These are phyloP conservation scores for Noctuana brunneofusca DNA, from an alignment of 2,888 invertebrate species.

Conservation along the genomic window DNA sequence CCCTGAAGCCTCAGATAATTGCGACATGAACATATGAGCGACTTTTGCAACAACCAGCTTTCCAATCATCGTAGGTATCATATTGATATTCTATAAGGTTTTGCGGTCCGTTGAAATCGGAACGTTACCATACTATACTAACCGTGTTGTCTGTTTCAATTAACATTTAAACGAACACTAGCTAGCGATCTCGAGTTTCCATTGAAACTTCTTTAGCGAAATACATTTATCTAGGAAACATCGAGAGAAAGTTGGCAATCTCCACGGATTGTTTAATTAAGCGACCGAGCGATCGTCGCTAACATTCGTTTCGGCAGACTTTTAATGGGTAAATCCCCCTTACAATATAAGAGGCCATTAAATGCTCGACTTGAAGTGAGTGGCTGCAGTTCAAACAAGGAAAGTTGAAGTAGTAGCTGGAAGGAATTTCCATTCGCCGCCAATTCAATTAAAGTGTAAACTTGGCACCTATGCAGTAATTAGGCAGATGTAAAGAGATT, in stretches of 20 bases:
- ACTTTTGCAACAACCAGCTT: constrained; percentile 30
- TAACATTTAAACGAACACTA: constrained; percentile 39
- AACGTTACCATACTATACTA: constrained; percentile 28
- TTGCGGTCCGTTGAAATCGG: constrained; percentile 33
- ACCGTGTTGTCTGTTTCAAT: constrained; percentile 37
- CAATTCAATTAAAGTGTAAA: constrained; percentile 28
- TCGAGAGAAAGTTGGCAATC: constrained; percentile 40
- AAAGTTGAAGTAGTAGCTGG: constrained; percentile 26
- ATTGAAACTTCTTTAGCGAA: constrained; percentile 33
- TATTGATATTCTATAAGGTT: constrained; percentile 33
- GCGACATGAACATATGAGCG: constrained; percentile 27
- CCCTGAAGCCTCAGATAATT: constrained; percentile 22
- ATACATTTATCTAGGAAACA: constrained; percentile 44
- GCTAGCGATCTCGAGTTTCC: constrained; percentile 12
- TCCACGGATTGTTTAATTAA: constrained; percentile 45
- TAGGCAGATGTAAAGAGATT: background rate
- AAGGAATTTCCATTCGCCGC: constrained; percentile 26
- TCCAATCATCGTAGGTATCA: constrained; percentile 31
- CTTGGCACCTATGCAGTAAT: constrained; percentile 8
- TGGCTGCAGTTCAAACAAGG: constrained; percentile 33
- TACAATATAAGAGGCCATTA: constrained; percentile 40
- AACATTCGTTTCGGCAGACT: constrained; percentile 39
- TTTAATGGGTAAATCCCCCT: constrained; percentile 39
- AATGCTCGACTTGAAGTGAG: constrained; percentile 35
- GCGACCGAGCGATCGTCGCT: constrained; percentile 42